Conservation (phyloP, 1,140 invertebrate genomes). For the Procambarus virginalis region DNA sequence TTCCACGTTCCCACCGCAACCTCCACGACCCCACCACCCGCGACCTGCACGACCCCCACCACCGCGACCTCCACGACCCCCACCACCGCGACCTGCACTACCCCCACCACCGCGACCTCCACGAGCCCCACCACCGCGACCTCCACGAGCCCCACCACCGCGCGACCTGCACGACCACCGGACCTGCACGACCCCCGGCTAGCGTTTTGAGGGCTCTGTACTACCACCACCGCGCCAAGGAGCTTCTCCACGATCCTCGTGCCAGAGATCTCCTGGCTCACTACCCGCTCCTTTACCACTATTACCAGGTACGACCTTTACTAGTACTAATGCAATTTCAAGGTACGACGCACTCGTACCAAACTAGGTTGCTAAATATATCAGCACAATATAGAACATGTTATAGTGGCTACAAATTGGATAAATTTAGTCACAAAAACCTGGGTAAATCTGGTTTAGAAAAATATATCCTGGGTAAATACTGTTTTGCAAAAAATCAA, state of each 20-base stretch:
- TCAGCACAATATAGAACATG: too few species aligned
- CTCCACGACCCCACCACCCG: not conserved
- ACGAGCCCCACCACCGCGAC: not conserved
- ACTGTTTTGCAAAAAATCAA: too few species aligned
- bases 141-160: not conserved
- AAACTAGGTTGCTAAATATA: too few species aligned
- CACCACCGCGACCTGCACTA: constrained; percentile 15
- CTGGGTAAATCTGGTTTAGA: too few species aligned
- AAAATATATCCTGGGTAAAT: too few species aligned
- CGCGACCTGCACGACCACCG: constrained; percentile 20
- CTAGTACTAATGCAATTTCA: not conserved
- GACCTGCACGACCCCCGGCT: not conserved
- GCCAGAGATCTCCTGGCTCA: constrained; percentile 60
- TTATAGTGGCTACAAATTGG: too few species aligned
- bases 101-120: not conserved
- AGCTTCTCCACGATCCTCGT: constrained; percentile 43
- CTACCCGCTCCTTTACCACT: constrained; percentile 69
- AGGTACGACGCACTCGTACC: too few species aligned
- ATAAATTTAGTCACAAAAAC: too few species aligned
- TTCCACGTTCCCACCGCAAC: constrained; percentile 18
- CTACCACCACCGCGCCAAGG: constrained; percentile 58
- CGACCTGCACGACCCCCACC: constrained; percentile 1
- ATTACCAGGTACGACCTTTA: constrained; percentile 62
- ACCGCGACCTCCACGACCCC: not conserved
- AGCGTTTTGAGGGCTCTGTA: constrained; percentile 30